These are phyloP conservation scores for Desmophyllum pertusum DNA, from an alignment of 92 coral and sea anemone species.

Conservation along the genomic window DNA sequence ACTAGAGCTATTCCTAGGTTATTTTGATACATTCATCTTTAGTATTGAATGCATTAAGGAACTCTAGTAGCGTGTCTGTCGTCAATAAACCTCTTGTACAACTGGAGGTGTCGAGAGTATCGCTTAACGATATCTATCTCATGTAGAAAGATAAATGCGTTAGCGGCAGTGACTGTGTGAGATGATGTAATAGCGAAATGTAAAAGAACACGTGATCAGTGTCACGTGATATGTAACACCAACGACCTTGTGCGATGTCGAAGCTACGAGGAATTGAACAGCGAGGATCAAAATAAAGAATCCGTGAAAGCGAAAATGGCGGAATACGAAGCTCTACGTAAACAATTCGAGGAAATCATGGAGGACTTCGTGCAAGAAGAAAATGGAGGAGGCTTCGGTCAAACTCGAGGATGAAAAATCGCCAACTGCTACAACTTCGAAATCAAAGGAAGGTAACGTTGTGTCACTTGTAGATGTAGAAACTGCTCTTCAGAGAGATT, in stretches of 20 bases:
- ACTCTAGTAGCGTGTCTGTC: no score
- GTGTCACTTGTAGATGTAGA: slow-evolving; percentile 37
- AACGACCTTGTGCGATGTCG: no score
- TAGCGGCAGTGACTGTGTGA: no score
- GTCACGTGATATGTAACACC: no score
- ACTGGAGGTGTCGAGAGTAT: slow-evolving; percentile 25
- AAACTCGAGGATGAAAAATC: neutral
- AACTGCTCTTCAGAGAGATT: slow-evolving; percentile 41
- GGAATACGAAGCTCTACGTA: slow-evolving; percentile 23
- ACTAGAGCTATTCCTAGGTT: no score
- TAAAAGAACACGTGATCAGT: no score
- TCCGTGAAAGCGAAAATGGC: slow-evolving; percentile 11
- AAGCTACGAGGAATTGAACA: no score
- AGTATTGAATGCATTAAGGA: no score
- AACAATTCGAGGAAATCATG: slow-evolving; percentile 26
- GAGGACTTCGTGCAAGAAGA: slow-evolving; percentile 28
- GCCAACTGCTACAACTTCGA: neutral
- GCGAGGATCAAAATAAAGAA: no score
- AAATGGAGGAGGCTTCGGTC: slow-evolving; percentile 13
- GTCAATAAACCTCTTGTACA: no score
- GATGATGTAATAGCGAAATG: neutral
- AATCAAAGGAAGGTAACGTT: slow-evolving; percentile 13
- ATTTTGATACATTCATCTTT: no score
- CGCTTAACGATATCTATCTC: slow-evolving; percentile 32
- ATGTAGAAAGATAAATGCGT: slow-evolving; percentile 49